These are phyloP conservation scores for Drosophila nr. fundita DNA, from an alignment of 2,888 invertebrate species.

Conservation along the genomic window DNA sequence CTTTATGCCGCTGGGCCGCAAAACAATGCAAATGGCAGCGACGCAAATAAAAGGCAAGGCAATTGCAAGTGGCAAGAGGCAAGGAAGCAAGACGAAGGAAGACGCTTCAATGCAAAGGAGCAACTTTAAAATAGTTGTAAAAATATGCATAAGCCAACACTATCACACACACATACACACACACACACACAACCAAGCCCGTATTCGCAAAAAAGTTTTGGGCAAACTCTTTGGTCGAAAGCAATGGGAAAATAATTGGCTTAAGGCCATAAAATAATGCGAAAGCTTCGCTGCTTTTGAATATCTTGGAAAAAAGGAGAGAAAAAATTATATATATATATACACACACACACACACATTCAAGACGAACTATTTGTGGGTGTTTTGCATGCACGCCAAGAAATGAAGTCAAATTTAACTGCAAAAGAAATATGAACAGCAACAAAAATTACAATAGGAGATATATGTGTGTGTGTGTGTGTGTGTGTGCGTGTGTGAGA, in stretches of 20 bases:
- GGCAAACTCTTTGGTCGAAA: conserved; percentile 58
- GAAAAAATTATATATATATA: neutral
- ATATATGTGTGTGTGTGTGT: conserved; percentile 4
- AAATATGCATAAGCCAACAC: conserved; percentile 51
- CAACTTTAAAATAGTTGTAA: conserved; percentile 46
- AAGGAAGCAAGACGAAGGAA: neutral
- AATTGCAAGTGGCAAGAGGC: neutral
- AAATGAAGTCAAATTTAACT: conserved; percentile 35
- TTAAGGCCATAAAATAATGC: conserved; percentile 75
- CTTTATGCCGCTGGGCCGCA: conserved; percentile 44
- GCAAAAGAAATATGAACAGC: conserved; percentile 1
- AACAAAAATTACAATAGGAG: conserved; percentile 1
- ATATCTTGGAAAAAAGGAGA: conserved; percentile 11
- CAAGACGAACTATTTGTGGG: conserved; percentile 45
- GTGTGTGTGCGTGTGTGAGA: conserved; percentile 8
- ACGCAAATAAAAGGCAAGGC: conserved; percentile 4
- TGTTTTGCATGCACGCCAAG: conserved; percentile 18
- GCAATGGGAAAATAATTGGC: conserved; percentile 69
- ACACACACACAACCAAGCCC: neutral
- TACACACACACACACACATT: neutral
- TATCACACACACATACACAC: conserved; percentile 17
- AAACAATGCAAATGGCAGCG: conserved; percentile 53
- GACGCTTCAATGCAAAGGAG: conserved; percentile 22
- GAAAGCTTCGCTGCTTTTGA: conserved; percentile 37
- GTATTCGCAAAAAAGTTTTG: conserved; percentile 52